Percentiles rank a stretch among this genome's conserved stretches.
These are phyloP conservation scores for Empidonax traillii DNA, from an alignment of 2,113 vertebrate species.

Conservation along the genomic window DNA sequence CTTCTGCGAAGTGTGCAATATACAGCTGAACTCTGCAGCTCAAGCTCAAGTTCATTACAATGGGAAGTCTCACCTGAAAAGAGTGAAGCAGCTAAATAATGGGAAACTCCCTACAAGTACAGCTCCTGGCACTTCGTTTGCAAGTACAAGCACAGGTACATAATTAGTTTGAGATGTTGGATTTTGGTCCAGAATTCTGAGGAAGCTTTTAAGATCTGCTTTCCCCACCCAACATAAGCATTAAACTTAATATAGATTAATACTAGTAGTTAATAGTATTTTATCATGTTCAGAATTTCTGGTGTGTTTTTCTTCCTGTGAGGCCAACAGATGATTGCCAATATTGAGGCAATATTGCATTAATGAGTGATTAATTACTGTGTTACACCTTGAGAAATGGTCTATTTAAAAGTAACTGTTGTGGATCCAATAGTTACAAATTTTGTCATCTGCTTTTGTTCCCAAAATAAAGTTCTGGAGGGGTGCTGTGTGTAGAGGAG, in stretches of 20 bases:
- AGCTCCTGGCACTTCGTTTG: slow-evolving; percentile 45
- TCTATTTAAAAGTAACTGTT: not conserved
- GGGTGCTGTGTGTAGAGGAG: not conserved
- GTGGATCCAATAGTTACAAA: not conserved
- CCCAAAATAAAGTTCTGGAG: not conserved
- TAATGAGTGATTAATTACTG: not conserved
- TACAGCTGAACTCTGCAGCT: slow-evolving; percentile 90
- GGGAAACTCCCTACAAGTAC: slow-evolving; percentile 73
- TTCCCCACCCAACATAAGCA: not conserved
- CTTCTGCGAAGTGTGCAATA: slow-evolving; percentile 94
- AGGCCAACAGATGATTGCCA: not conserved
- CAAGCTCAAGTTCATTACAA: slow-evolving; percentile 96
- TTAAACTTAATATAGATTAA: not conserved
- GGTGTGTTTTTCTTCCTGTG: not conserved
- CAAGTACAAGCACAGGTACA: slow-evolving; percentile 78
- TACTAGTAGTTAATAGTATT: not conserved
- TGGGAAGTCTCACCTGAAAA: slow-evolving; percentile 91
- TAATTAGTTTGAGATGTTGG: not conserved
- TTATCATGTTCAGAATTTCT: not conserved
- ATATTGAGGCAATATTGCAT: not conserved
- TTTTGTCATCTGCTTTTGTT: not conserved
- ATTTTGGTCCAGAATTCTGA: not conserved
- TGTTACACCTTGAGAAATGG: not conserved
- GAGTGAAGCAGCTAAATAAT: slow-evolving; percentile 88
- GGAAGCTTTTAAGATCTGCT: not conserved